Conservation (phyloP, 2,888 invertebrate genomes). For the Fragum sueziense region DNA sequence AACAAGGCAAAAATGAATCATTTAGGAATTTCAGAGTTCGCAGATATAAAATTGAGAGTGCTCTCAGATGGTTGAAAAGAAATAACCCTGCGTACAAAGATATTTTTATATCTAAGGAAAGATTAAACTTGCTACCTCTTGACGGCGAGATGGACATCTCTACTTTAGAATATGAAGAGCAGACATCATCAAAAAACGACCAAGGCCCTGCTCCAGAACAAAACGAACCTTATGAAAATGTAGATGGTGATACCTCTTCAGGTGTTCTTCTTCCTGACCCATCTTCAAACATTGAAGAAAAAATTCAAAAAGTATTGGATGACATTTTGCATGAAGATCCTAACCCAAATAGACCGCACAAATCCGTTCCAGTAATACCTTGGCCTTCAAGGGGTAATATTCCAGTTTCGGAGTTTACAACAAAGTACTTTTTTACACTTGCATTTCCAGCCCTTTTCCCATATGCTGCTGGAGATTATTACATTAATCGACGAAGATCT, state of each 20-base stretch:
- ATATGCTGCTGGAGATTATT: slow-evolving; percentile 59
- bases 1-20: slow-evolving; percentile 54
- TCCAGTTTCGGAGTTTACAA: slow-evolving; percentile 62
- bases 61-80: slow-evolving; percentile 48
- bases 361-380: too few species aligned
- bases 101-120: slow-evolving; percentile 39
- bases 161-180: slow-evolving; percentile 23
- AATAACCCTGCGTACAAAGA: slow-evolving; percentile 52
- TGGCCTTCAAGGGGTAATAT: slow-evolving; percentile 57
- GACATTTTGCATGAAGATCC: too few species aligned
- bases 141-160: slow-evolving; percentile 32
- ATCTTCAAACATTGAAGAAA: slow-evolving; percentile 15
- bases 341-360: too few species aligned
- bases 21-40: slow-evolving; percentile 54
- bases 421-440: slow-evolving; percentile 55
- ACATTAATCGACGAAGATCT: slow-evolving; percentile 48
- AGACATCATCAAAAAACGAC: slow-evolving; percentile 26
- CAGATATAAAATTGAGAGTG: slow-evolving; percentile 34
- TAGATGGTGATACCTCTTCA: slow-evolving; percentile 37
- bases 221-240: slow-evolving; percentile 20
- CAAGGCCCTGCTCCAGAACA: slow-evolving; percentile 47
- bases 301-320: slow-evolving; percentile 31
- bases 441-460: slow-evolving; percentile 62
- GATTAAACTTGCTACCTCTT: slow-evolving; percentile 38
- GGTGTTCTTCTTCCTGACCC: slow-evolving; percentile 34